Evolutionary conservation across 2,888 invertebrate genomes (phyloP).

Genomic region (Nymphalis c-album): DNA sequence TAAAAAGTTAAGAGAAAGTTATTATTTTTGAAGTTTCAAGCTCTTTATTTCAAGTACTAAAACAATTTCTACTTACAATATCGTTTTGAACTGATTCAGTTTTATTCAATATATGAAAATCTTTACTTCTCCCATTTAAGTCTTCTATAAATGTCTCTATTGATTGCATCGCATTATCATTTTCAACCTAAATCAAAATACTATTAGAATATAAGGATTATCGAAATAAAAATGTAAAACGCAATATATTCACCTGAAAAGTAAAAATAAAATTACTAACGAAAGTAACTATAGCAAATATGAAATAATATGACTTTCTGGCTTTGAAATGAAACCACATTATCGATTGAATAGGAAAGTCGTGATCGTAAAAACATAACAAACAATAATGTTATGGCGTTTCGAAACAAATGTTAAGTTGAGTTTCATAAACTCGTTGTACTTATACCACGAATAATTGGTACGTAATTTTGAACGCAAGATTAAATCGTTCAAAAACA

Average conservation of each 20-base stretch:
- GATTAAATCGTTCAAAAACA: background rate
- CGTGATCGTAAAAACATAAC: constrained; percentile 1
- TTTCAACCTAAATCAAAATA: background rate
- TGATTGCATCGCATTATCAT: background rate
- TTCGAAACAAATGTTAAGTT: background rate
- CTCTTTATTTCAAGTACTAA: background rate
- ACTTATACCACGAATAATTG: background rate
- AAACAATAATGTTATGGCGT: background rate
- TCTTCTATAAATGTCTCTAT: constrained; percentile 2
- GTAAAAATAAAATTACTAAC: background rate
- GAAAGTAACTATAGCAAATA: background rate
- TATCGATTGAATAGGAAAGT: background rate
- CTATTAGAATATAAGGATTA: background rate
- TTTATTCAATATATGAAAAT: background rate
- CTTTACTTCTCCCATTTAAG: background rate
- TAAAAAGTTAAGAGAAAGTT: constrained; percentile 7
- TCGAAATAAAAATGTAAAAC: background rate
- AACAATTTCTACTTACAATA: background rate
- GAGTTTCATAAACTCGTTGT: background rate
- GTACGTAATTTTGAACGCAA: background rate
- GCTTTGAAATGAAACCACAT: constrained; percentile 9
- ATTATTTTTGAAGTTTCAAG: too few species aligned
- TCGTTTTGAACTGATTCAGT: too few species aligned
- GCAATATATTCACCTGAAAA: background rate
- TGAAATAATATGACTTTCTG: background rate